phyloP scores from a whole-genome alignment of 1,140 invertebrate genomes.

The Tetragonula clypearis region DNA sequence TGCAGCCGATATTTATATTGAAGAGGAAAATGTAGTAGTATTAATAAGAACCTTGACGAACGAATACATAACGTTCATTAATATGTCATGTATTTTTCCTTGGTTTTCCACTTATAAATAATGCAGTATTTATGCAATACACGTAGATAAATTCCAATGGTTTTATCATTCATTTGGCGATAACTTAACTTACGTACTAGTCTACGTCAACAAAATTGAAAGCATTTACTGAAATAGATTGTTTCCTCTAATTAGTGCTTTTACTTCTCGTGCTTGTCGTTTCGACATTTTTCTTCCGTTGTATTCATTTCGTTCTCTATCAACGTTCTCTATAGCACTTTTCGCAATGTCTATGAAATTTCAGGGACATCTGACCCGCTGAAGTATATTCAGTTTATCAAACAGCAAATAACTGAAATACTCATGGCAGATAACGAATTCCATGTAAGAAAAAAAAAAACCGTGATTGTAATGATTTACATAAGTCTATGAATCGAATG shows the following conservation, averaged over 20 bases:
- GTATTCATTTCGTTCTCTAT: neutral
- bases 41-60: neutral
- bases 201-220: neutral
- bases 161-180: neutral
- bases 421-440: neutral
- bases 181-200: neutral
- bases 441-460: neutral
- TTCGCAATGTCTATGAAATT: conserved; percentile 58
- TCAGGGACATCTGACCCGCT: conserved; percentile 60
- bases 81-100: neutral
- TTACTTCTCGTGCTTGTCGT: neutral
- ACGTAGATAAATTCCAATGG: neutral
- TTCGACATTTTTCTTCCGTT: conserved; percentile 13
- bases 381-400: conserved; percentile 52
- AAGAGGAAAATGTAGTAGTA: neutral
- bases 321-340: conserved; percentile 15
- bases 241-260: conserved; percentile 4
- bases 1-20: neutral
- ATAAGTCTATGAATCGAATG: no score
- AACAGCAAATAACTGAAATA: conserved; percentile 21
- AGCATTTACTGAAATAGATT: conserved; percentile 16
- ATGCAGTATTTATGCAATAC: neutral
- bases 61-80: neutral
- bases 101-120: neutral
- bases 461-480: no score